Conservation (phyloP, 2,797 vertebrate species). For the Sebastes variabilis region DNA sequence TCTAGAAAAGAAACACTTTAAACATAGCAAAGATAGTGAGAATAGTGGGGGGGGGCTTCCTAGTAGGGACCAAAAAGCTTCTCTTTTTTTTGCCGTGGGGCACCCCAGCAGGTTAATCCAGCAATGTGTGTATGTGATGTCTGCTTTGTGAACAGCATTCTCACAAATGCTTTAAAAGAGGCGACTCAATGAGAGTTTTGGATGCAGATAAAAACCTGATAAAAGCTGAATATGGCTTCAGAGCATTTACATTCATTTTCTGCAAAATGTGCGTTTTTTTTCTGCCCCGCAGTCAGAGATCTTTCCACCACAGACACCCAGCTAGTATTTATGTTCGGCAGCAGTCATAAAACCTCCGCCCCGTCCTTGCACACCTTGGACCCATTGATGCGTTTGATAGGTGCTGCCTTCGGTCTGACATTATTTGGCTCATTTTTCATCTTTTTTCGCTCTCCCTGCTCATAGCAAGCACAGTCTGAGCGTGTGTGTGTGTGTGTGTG, state of each 20-base stretch:
- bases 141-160: slow-evolving; percentile 13
- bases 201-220: slow-evolving; percentile 33
- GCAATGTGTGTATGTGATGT: slow-evolving; percentile 9
- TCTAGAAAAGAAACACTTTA: neutral
- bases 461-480: slow-evolving; percentile 22
- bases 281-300: neutral
- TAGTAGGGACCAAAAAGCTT: neutral
- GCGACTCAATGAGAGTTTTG: slow-evolving; percentile 11
- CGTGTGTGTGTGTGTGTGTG: neutral
- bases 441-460: slow-evolving; percentile 44
- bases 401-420: slow-evolving; percentile 65
- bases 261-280: slow-evolving; percentile 47
- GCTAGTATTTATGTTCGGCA: slow-evolving; percentile 73
- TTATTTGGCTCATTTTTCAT: slow-evolving; percentile 76
- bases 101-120: slow-evolving; percentile 27
- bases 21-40: neutral
- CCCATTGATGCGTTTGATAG: slow-evolving; percentile 75
- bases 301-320: neutral
- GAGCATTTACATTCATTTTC: slow-evolving; percentile 61
- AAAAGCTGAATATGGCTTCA: slow-evolving; percentile 23
- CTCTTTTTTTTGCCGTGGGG: neutral
- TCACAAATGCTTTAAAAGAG: slow-evolving; percentile 20
- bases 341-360: slow-evolving; percentile 66
- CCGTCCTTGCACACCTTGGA: slow-evolving; percentile 74
- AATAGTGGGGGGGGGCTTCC: neutral